These are phyloP conservation scores for Trididemnum nubilum DNA, from an alignment of 23 tunicate species.

Conservation along the genomic window DNA sequence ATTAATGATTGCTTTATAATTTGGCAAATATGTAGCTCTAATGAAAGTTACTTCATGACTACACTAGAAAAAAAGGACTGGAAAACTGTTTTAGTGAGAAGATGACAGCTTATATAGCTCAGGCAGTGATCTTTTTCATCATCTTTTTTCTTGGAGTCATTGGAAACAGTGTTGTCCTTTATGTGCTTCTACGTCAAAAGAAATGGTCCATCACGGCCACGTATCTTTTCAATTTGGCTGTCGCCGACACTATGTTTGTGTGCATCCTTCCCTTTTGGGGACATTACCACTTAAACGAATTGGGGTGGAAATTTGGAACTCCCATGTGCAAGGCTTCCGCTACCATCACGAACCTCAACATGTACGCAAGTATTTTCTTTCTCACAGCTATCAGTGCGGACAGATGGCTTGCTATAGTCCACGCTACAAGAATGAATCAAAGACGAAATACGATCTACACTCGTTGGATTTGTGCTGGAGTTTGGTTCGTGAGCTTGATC, in stretches of 20 bases:
- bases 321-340: constrained; percentile 60
- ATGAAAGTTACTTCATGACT: too few species aligned
- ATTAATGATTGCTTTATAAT: too few species aligned
- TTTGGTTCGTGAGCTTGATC: constrained; percentile 54
- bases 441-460: constrained; percentile 34
- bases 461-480: constrained; percentile 44
- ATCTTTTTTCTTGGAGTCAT: constrained; percentile 60
- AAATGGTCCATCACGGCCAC: constrained; percentile 75
- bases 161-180: constrained; percentile 67
- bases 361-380: constrained; percentile 84
- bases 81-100: too few species aligned
- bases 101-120: neutral
- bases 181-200: constrained; percentile 52
- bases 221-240: constrained; percentile 73
- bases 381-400: constrained; percentile 88
- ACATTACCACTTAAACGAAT: constrained; percentile 45
- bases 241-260: constrained; percentile 67
- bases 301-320: constrained; percentile 70
- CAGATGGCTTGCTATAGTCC: constrained; percentile 78
- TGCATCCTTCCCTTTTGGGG: constrained; percentile 78
- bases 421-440: constrained; percentile 56
- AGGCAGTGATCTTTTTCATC: constrained; percentile 47
- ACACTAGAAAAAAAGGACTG: too few species aligned
- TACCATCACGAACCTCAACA: constrained; percentile 46
- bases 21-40: too few species aligned